phyloP scores from a whole-genome alignment of 2,888 invertebrate genomes.

The Sipha maydis region DNA sequence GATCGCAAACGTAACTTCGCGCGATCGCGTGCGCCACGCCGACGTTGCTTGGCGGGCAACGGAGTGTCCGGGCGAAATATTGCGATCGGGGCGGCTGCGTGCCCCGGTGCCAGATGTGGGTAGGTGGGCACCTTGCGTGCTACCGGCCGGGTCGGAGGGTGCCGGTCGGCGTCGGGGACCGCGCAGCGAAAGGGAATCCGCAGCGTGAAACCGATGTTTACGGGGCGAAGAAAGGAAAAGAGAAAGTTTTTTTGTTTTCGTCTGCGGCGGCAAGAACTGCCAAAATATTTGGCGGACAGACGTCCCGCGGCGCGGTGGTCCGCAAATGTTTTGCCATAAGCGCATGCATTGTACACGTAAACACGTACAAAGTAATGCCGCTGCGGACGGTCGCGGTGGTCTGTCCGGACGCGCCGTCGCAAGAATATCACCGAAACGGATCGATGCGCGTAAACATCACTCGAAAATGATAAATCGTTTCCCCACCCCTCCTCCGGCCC shows the following conservation, averaged over 20 bases:
- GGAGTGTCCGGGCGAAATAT: conserved; percentile 25
- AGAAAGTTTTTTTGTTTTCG: conserved; percentile 59
- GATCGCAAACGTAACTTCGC: neutral
- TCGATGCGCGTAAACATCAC: conserved; percentile 33
- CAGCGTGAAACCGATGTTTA: conserved; percentile 18
- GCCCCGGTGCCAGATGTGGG: no score
- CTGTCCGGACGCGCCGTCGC: neutral
- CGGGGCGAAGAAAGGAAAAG: conserved; percentile 34
- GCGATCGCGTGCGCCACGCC: neutral
- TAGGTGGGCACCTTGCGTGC: no score
- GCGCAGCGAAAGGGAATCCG: conserved; percentile 24
- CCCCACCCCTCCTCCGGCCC: neutral
- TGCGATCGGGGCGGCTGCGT: neutral
- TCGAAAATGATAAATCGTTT: conserved; percentile 34
- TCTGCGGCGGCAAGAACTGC: conserved; percentile 46
- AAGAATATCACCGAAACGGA: conserved; percentile 40
- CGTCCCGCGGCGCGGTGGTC: conserved; percentile 32
- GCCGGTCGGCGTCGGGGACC: neutral
- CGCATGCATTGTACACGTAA: neutral
- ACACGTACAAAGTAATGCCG: neutral
- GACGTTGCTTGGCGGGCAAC: neutral
- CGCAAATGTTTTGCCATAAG: neutral
- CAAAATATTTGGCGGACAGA: conserved; percentile 54
- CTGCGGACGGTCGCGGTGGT: neutral
- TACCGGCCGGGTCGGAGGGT: neutral